phyloP scores from a whole-genome alignment of 2,888 invertebrate species.

The Megaustenia siamemsis region DNA sequence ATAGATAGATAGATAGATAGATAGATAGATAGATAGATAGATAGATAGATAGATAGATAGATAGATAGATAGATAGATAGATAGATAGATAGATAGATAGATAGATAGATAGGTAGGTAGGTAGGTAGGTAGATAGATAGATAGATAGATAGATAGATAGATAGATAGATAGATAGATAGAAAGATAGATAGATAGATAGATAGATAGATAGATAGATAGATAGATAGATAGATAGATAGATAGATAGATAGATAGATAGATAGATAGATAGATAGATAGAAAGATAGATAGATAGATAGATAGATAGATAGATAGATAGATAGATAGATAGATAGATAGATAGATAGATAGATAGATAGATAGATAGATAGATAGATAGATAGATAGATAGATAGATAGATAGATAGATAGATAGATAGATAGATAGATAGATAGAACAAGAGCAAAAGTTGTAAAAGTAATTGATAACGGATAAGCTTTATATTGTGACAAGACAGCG shows the following conservation, averaged over 20 bases:
- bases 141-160: neutral
- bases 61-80: neutral
- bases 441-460: too few species aligned
- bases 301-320: too few species aligned
- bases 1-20: too few species aligned
- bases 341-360: neutral
- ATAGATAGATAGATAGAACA: slow-evolving; percentile 18
- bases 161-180: neutral
- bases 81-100: neutral
- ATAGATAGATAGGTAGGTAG: too few species aligned
- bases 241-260: too few species aligned
- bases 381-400: slow-evolving; percentile 27
- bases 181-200: neutral
- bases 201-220: neutral
- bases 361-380: too few species aligned
- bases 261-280: too few species aligned
- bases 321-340: neutral
- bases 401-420: slow-evolving; percentile 27
- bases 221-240: too few species aligned
- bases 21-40: neutral
- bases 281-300: too few species aligned
- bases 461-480: too few species aligned
- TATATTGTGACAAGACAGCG: too few species aligned
- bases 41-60: neutral
- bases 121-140: too few species aligned